Conservation (phyloP, 53 echinoderm and acorn worm species). For the Actinopyga echinites region DNA sequence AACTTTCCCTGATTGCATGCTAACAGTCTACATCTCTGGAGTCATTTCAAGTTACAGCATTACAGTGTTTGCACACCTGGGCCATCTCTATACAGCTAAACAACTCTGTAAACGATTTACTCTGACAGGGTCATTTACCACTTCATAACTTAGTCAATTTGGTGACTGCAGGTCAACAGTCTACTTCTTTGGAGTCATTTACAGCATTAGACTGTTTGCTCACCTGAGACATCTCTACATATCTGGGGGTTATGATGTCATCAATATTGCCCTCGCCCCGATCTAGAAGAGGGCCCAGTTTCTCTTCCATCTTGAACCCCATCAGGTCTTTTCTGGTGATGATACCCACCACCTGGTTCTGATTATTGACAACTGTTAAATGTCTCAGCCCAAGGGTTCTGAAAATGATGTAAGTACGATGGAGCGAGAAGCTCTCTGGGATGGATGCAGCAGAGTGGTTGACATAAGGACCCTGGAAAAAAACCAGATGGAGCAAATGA, state of each 20-base stretch:
- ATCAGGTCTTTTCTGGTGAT: constrained; percentile 94
- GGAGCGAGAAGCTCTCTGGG: constrained; percentile 87
- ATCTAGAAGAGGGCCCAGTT: constrained; percentile 63
- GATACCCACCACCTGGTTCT: constrained; percentile 88
- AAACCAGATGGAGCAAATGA: neutral
- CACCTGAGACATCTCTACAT: constrained; percentile 44
- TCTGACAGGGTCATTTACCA: too few relatives aligned
- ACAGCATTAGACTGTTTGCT: neutral
- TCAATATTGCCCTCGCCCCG: constrained; percentile 31
- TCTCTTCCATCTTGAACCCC: constrained; percentile 93
- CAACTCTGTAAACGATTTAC: too few relatives aligned
- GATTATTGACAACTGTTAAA: constrained; percentile 82
- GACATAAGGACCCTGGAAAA: constrained; percentile 78
- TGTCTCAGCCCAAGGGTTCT: constrained; percentile 94
- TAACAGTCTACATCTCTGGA: too few relatives aligned
- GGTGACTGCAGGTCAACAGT: neutral
- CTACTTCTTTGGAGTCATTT: neutral
- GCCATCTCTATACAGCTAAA: too few relatives aligned
- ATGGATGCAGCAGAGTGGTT: constrained; percentile 90
- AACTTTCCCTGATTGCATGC: too few relatives aligned
- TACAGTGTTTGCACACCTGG: too few relatives aligned
- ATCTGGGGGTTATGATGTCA: constrained; percentile 36
- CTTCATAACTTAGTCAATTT: neutral
- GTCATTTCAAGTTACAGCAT: too few relatives aligned
- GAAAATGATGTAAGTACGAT: constrained; percentile 96